These are phyloP conservation scores for Drosophila pseudoananassae DNA, from an alignment of 1,140 invertebrate species.

Conservation along the genomic window DNA sequence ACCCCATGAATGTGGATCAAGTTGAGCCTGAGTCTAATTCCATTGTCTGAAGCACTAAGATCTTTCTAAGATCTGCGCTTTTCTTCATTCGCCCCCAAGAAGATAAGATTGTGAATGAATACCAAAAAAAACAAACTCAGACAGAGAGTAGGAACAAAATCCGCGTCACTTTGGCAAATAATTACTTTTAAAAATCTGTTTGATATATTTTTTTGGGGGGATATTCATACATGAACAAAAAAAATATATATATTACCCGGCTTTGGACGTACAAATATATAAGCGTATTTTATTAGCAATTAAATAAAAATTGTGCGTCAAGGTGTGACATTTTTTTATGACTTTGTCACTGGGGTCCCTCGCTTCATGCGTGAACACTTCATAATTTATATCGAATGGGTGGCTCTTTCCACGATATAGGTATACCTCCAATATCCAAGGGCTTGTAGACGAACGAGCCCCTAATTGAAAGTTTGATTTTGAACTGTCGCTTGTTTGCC, in stretches of 20 bases:
- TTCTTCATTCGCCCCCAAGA: background rate
- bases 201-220: slow-evolving; percentile 34
- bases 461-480: slow-evolving; percentile 59
- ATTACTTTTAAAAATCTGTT: slow-evolving; percentile 28
- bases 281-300: slow-evolving; percentile 68
- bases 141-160: background rate
- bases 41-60: slow-evolving; percentile 42
- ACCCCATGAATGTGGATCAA: slow-evolving; percentile 53
- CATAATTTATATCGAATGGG: slow-evolving; percentile 55
- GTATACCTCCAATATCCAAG: slow-evolving; percentile 5
- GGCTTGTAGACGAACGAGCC: background rate
- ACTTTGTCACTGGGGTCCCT: slow-evolving; percentile 64
- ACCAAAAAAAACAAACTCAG: slow-evolving; percentile 21
- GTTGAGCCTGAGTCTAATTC: slow-evolving; percentile 34
- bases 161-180: slow-evolving; percentile 57
- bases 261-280: slow-evolving; percentile 53
- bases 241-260: slow-evolving; percentile 30
- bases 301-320: slow-evolving; percentile 66
- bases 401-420: slow-evolving; percentile 18
- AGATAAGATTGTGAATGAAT: slow-evolving; percentile 48
- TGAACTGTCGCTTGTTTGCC: slow-evolving; percentile 43
- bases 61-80: slow-evolving; percentile 12
- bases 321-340: slow-evolving; percentile 80
- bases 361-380: slow-evolving; percentile 14
- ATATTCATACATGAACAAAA: slow-evolving; percentile 28